A percentile compares a stretch with the other conserved stretches of the same genome.
These are phyloP conservation scores for Lepisosteus oculatus DNA, from an alignment of 2,113 vertebrate genomes.

Conservation along the genomic window DNA sequence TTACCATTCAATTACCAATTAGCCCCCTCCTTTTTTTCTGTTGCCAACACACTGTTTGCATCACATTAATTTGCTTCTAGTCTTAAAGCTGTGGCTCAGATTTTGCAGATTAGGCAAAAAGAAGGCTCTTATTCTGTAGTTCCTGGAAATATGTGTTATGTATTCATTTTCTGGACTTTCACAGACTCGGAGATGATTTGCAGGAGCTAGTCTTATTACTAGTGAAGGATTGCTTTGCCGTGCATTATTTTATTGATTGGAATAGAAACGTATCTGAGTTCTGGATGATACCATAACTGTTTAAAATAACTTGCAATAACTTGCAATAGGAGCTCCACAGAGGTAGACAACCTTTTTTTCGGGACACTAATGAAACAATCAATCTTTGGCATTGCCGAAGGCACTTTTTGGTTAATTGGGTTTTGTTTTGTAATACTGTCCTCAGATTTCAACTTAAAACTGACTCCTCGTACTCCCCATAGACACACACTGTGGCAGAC, in stretches of 20 bases:
- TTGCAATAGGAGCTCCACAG: background rate
- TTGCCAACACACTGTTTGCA: too few relatives aligned
- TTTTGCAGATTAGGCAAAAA: background rate
- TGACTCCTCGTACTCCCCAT: background rate
- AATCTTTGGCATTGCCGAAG: slow-evolving; percentile 4
- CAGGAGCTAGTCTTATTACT: background rate
- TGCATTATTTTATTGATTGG: background rate
- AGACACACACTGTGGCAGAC: background rate
- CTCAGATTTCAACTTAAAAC: background rate
- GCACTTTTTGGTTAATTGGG: slow-evolving; percentile 7
- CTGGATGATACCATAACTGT: background rate
- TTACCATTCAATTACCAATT: background rate
- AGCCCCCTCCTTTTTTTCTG: too few relatives aligned
- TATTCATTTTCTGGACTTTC: background rate
- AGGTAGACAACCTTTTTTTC: background rate
- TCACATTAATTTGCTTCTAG: background rate
- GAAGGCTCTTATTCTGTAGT: background rate
- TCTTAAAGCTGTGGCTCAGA: background rate
- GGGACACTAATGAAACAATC: slow-evolving; percentile 3
- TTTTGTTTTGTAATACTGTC: slow-evolving; percentile 1
- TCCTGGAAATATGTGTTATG: too few relatives aligned
- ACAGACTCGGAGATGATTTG: background rate
- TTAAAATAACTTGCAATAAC: background rate
- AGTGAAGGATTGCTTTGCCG: background rate
- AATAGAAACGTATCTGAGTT: background rate